Conservation (phyloP, 2,888 invertebrate genomes). For the Amiota minor region DNA sequence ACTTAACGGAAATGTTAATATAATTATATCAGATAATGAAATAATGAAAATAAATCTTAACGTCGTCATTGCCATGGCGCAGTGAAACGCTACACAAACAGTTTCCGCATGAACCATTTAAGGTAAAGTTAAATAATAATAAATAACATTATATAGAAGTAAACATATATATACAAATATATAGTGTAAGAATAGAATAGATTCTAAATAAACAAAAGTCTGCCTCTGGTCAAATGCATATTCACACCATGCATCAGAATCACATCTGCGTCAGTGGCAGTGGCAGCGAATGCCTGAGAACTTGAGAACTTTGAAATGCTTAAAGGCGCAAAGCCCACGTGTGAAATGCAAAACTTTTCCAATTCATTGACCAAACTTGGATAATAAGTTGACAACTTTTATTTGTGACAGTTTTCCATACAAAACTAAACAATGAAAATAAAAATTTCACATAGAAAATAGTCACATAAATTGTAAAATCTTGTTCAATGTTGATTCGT, state of each 20-base stretch:
- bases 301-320: no score
- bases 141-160: conserved; percentile 37
- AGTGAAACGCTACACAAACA: conserved; percentile 32
- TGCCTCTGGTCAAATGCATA: neutral
- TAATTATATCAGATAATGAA: conserved; percentile 20
- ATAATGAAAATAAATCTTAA: conserved; percentile 8
- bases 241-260: neutral
- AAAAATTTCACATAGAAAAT: no score
- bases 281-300: no score
- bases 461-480: neutral
- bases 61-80: neutral
- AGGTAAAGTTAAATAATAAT: conserved; percentile 51
- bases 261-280: no score
- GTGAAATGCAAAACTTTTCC: neutral
- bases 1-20: conserved; percentile 4
- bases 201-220: neutral
- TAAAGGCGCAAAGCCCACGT: conserved; percentile 3
- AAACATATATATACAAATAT: neutral
- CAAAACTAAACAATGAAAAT: no score
- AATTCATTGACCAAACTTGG: conserved; percentile 7
- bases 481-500: neutral
- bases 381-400: neutral
- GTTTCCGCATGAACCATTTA: conserved; percentile 62
- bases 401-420: no score
- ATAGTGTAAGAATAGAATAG: neutral